Base-by-base conservation (phyloP, 2,888 invertebrate genomes). In the Malthinus flaveolus region DNA sequence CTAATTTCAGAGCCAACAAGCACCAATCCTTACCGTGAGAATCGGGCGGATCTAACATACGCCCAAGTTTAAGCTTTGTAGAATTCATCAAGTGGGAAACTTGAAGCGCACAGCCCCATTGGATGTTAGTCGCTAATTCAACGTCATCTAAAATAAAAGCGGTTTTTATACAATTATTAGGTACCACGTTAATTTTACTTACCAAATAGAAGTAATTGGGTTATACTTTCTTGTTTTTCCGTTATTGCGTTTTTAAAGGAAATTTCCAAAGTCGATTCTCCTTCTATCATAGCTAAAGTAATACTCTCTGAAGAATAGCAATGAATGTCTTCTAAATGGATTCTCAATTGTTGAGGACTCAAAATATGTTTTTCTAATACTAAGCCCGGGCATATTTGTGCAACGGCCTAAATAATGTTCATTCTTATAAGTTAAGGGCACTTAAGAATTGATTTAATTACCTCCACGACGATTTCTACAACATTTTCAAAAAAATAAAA, bases 21-120 rank as follows among this genome's bases (percentile, higher is more conserved):
- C 90, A 85, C 91, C 91, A 91, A 73, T 91, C 90, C 69, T 87
- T 84, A 12, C 89, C 89, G 56, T 86, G 82, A 9, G 85, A 84
- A 74, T 88, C 88, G 0, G 89, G 88, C 11, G 88, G 88, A 77
- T 91, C 90, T 54, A 91, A 77, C 67, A 88, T 78, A 60, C 84
- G 82, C 65, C 89, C 87, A 53, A 91, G 74, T 72, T 85, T 81
- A 66, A 84, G 79, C 61, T 86, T 82, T 12, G 85, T 80, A 36
- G 84, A 81, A 10, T 85, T 79, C 35, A 85, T 82, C 32, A 90
- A 78, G 54, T 85, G 81, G 35, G 84, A 82, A 7, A 87, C 81
- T 56, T 82, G 82, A 46, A 87, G 75, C 59, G 84, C 83, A 61
- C 83, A 80, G n/a, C 85, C 85, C 66, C 84, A 79, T 49, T 78